Base-by-base conservation (phyloP, 2,797 vertebrate genomes). In the Eulemur mongoz region DNA sequence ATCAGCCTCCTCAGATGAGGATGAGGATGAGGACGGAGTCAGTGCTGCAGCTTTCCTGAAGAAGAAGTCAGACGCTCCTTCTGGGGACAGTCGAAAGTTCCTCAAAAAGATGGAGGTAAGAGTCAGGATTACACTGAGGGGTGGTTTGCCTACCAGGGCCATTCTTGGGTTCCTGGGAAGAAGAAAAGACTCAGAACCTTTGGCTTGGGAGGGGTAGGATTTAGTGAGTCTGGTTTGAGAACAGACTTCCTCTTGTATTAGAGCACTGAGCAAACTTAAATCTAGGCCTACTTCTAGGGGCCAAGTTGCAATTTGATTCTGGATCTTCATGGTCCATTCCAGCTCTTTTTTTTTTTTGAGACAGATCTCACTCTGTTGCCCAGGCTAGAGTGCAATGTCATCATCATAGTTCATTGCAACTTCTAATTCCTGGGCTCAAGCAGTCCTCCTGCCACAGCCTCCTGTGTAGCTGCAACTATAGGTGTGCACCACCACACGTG, bases 41-140 rank as follows among this genome's bases (percentile, higher is more conserved):
- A 98, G 98, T 0, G 99, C 99, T 11, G 98, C 99, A 69, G 82
- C 98, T 75, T 99, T 99, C 97, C 95, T 99, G 70, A 99, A 99
- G 98, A 99, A 99, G 96, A 99, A 99, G 76, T 98, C 99, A 7
- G 98, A 98, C 45, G 91, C 96, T 15, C 99, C 99, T 63, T 97
- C 98, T 4, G 50, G 96, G 0, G 98, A 99, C 2, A 98, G 99
- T 18, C 99, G 98, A 97, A 99, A 99, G 97, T 99, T 99, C 98
- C 98, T 99, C 43, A 99, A 99, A 96, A 99, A 98, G 43, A 98
- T 99, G 15, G 99, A 98, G 98, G 99, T 99, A 93, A 98, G 96
- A 90, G 97, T 72, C 75, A n/a, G 30, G 4, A 10, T 72, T 87
- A 75, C 18, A 35, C 27, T n/a, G 4, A 23, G 69, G 61, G 27